Evolutionary conservation across 2,113 vertebrate species (phyloP).

Genomic region (Lycaon pictus): DNA sequence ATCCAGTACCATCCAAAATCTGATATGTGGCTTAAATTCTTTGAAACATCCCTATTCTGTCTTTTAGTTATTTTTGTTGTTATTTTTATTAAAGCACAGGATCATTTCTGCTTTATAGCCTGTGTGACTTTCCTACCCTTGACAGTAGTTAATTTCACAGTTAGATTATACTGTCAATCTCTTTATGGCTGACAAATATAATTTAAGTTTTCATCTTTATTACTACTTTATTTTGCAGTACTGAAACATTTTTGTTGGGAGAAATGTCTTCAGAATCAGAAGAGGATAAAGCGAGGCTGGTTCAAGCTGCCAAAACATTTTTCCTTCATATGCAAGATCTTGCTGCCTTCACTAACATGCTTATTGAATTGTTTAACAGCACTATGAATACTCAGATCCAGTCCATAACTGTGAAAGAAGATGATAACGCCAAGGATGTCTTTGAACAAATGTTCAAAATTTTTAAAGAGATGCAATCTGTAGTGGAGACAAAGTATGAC

Average conservation of each 20-base stretch:
- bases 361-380: constrained; percentile 57
- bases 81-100: neutral
- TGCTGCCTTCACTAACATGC: constrained; percentile 72
- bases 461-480: constrained; percentile 80
- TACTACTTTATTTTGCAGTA: constrained; percentile 78
- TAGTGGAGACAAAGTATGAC: constrained; percentile 21
- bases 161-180: neutral
- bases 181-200: neutral
- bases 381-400: constrained; percentile 71
- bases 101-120: neutral
- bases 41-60: accelerated
- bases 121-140: neutral
- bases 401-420: constrained; percentile 72
- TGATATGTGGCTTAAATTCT: neutral
- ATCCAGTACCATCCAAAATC: neutral
- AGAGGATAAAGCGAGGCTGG: constrained; percentile 72
- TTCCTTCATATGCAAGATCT: constrained; percentile 74
- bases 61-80: neutral
- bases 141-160: neutral
- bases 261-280: constrained; percentile 69
- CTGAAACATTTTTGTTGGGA: constrained; percentile 42
- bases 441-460: constrained; percentile 77
- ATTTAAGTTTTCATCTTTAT: constrained; percentile 34
- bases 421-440: constrained; percentile 76
- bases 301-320: constrained; percentile 67